Conservation (phyloP, 2,113 vertebrate genomes). For the Rhynchomys soricoides region DNA sequence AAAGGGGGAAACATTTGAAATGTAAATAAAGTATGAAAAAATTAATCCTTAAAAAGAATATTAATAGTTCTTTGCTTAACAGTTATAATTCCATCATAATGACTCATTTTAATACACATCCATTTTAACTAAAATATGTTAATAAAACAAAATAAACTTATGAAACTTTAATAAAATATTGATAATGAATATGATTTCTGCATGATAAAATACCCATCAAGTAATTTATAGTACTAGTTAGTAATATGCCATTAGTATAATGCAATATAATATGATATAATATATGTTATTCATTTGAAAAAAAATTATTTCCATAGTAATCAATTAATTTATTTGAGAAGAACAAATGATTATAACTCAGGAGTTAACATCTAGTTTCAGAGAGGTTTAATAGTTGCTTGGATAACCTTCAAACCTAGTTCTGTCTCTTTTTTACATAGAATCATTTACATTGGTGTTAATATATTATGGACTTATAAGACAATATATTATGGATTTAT, state of each 20-base stretch:
- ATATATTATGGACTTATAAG: neutral
- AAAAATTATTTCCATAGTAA: too few relatives aligned
- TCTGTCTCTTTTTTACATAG: neutral
- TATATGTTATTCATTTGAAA: too few relatives aligned
- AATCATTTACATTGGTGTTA: neutral
- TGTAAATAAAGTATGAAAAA: too few relatives aligned
- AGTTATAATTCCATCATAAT: neutral
- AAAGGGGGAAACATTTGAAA: too few relatives aligned
- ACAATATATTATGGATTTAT: neutral
- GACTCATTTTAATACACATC: neutral
- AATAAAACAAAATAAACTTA: neutral
- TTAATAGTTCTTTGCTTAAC: neutral
- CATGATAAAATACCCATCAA: neutral
- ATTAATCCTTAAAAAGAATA: neutral
- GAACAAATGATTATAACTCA: too few relatives aligned
- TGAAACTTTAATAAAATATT: neutral
- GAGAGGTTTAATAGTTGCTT: too few relatives aligned
- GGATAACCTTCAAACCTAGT: too few relatives aligned
- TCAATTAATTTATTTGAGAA: too few relatives aligned
- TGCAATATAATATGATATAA: too few relatives aligned
- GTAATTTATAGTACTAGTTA: neutral
- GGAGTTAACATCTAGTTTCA: too few relatives aligned
- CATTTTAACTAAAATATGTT: neutral
- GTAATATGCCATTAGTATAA: neutral
- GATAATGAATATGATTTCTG: neutral